Percentiles rank a stretch among this genome's conserved stretches.
Evolutionary conservation across 2,888 invertebrate species (phyloP).

Genomic region (Zaprionus bogoriensis): DNA sequence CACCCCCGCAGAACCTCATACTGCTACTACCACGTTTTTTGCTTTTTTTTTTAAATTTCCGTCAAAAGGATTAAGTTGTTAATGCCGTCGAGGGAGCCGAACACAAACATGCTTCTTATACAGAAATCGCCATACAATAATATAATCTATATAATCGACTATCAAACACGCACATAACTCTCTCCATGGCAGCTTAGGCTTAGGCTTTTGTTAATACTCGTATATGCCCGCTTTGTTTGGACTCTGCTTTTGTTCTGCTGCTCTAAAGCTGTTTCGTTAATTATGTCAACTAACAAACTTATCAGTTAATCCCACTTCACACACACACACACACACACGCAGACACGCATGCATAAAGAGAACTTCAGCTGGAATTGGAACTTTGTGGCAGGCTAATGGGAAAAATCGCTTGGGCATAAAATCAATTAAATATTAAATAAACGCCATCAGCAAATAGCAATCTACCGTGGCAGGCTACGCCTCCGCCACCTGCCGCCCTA

Average conservation of each 20-base stretch:
- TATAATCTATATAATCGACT: too few species aligned
- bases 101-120: slow-evolving; percentile 33
- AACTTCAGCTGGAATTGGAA: slow-evolving; percentile 17
- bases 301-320: slow-evolving; percentile 51
- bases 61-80: slow-evolving; percentile 14
- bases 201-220: too few species aligned
- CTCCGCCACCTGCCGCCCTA: not conserved
- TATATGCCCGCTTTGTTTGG: too few species aligned
- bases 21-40: slow-evolving; percentile 25
- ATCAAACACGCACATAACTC: too few species aligned
- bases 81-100: slow-evolving; percentile 3
- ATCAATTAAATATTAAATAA: slow-evolving; percentile 77
- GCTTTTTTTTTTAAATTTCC: slow-evolving; percentile 40
- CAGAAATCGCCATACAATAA: not conserved
- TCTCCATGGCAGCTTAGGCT: too few species aligned
- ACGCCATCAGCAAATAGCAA: slow-evolving; percentile 70
- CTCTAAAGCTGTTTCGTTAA: slow-evolving; percentile 22
- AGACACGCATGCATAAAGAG: slow-evolving; percentile 1
- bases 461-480: slow-evolving; percentile 22
- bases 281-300: slow-evolving; percentile 45
- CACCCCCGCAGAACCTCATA: slow-evolving; percentile 1
- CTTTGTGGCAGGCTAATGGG: slow-evolving; percentile 51
- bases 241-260: not conserved
- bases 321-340: slow-evolving; percentile 5
- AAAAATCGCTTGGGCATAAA: slow-evolving; percentile 60